Evolutionary conservation across 2,113 vertebrate genomes (phyloP).

Genomic region (Lathamus discolor): DNA sequence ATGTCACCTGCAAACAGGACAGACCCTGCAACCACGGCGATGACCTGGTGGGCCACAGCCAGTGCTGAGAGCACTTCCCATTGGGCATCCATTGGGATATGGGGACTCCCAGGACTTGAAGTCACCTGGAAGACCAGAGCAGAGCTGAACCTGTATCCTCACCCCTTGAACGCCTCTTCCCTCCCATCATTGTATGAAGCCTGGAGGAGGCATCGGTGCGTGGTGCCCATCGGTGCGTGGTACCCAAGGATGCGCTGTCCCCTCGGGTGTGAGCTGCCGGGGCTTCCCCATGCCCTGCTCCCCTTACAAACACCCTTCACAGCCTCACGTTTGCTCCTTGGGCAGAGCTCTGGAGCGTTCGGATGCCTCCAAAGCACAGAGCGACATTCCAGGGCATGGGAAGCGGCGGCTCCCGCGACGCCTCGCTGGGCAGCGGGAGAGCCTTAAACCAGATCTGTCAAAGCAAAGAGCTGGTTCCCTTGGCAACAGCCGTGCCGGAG

Average conservation of each 20-base stretch:
- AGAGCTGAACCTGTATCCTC: not conserved
- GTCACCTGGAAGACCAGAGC: not conserved
- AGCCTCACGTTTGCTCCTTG: not conserved
- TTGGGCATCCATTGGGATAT: accelerated
- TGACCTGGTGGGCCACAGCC: not conserved
- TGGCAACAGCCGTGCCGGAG: slow-evolving; percentile 26
- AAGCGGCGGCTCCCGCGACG: not conserved
- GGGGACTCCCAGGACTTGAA: not conserved
- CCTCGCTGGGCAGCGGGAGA: not conserved
- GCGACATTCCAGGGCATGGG: not conserved
- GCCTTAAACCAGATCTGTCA: slow-evolving; percentile 31
- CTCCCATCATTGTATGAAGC: not conserved
- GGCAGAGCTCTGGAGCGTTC: not conserved
- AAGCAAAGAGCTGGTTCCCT: slow-evolving; percentile 27
- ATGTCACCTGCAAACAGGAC: not conserved
- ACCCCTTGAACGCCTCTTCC: not conserved
- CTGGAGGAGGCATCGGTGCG: accelerated
- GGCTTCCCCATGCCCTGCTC: not conserved
- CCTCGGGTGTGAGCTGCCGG: not conserved
- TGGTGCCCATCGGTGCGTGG: not conserved
- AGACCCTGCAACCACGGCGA: not conserved
- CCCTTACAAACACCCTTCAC: not conserved
- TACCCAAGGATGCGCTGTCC: not conserved
- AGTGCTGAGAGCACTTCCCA: accelerated
- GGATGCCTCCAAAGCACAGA: not conserved